These are phyloP conservation scores for Dryomyza anilis DNA, from an alignment of 2,888 invertebrate genomes.

Conservation along the genomic window DNA sequence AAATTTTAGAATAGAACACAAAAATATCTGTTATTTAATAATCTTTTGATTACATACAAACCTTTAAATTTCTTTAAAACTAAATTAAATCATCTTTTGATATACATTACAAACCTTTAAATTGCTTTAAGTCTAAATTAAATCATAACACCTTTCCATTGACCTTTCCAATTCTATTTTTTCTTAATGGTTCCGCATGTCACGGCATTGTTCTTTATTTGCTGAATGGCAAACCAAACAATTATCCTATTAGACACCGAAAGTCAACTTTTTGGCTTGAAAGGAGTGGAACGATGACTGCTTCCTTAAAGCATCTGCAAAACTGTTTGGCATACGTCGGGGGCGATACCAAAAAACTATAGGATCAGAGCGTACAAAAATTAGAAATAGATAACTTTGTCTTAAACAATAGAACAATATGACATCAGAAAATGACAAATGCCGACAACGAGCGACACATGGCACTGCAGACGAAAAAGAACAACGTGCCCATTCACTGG, in stretches of 20 bases:
- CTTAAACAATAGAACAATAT: conserved; percentile 25
- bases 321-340: conserved; percentile 20
- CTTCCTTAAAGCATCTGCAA: conserved; percentile 22
- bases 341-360: conserved; percentile 21
- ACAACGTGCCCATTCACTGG: conserved; percentile 4
- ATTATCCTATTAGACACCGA: conserved; percentile 34
- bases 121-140: too few relatives aligned
- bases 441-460: conserved; percentile 11
- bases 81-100: too few relatives aligned
- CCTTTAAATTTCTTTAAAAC: too few relatives aligned
- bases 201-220: neutral
- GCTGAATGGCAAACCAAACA: conserved; percentile 21
- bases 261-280: conserved; percentile 31
- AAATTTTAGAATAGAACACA: too few relatives aligned
- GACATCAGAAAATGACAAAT: conserved; percentile 24
- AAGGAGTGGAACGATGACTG: neutral
- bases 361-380: neutral
- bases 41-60: too few relatives aligned
- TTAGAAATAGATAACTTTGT: conserved; percentile 2
- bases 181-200: neutral
- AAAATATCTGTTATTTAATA: too few relatives aligned
- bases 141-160: too few relatives aligned
- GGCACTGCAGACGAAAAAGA: conserved; percentile 11
- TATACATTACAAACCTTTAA: too few relatives aligned
- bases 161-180: too few relatives aligned